Base-by-base conservation (phyloP, 2,113 vertebrate species). In the Amia ocellicauda region DNA sequence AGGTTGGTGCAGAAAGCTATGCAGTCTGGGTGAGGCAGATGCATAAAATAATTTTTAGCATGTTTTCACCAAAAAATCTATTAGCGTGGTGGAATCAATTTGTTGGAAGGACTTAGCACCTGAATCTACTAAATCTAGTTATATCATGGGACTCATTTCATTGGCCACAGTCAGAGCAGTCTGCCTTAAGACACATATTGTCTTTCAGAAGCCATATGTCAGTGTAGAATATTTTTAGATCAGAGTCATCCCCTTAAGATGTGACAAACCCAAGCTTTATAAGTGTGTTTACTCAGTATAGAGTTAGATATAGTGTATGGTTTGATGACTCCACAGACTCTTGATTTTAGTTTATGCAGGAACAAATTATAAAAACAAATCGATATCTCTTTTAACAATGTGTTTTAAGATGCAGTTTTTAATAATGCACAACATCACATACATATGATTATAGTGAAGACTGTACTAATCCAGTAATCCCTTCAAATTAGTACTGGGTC, bases 171-270 rank as follows among this genome's bases (percentile, higher is more conserved):
- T 10, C 31, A 51, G 54, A 70, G 69, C 62, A 61, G 75, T 64
- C 66, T 69, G 60, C 65, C 71, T 72, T 51, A 11, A 24, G 76
- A 56, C 67, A 74, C 79, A 69, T 79, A 80, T 79, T 74, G 83
- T 84, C 78, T 75, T 67, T 75, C 71, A 69, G 72, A 71, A 71
- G 81, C 55, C 45, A 66, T 72, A 63, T 71, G 74, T 84, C 58
- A 10, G 20, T 19, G 64, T 50, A 60, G 59, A 69, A 69, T 86
- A 88, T 88, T 90, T 86, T 80, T 81, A 85, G 83, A 69, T 67
- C 64, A 74, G 74, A 80, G 74, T 84, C 85, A 84, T 74, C 24
- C 47, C 49, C 14, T 29, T n/a, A 62, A 59, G 63, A 66, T 68
- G 66, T 60, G 65, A 69, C 40, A 70, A 72, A 68, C 72, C 71